Evolutionary conservation across 1,140 invertebrate species (phyloP), one percentile per base, ranked within the genome.

Genomic region (Drosophila funebris): DNA sequence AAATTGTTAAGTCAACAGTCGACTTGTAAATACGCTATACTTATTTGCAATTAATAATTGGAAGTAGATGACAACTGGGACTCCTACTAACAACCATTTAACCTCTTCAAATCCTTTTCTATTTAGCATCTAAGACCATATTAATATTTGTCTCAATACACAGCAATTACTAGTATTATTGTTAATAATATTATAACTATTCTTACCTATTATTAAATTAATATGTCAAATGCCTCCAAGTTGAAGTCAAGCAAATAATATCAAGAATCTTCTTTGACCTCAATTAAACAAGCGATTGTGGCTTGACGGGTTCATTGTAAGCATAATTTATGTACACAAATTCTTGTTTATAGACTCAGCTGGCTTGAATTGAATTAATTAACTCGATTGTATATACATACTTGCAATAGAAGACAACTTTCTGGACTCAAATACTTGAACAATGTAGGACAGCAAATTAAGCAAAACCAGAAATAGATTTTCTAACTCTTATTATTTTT

Each of bases 21-120:
- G 43, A 14, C 16, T 24, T 6, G n/a, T 7, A 8, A 33, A 61
- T 73, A 57, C 31, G 14, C 61, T 60, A 8, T 46, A 31, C 2
- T 22, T 22, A 52, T 52, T 9, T 52, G 1, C 1, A 33, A 52
- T 9, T 11, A 2, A n/a, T n/a, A n/a, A n/a, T n/a, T n/a, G n/a
- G n/a, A n/a, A n/a, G n/a, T n/a, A n/a, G n/a, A n/a, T n/a, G n/a
- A n/a, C n/a, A n/a, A n/a, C n/a, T n/a, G n/a, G n/a, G n/a, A n/a
- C n/a, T n/a, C n/a, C n/a, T n/a, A n/a, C n/a, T n/a, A n/a, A n/a
- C n/a, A n/a, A n/a, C n/a, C n/a, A n/a, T n/a, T n/a, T n/a, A n/a
- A n/a, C n/a, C n/a, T n/a, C n/a, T n/a, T n/a, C n/a, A 2, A 4
- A 22, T 22, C 22, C 22, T 4, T 2, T 22, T 22, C 22, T 22